Evolutionary conservation across 2,888 invertebrate species (phyloP).

Genomic region (Trissolcus japonicus): DNA sequence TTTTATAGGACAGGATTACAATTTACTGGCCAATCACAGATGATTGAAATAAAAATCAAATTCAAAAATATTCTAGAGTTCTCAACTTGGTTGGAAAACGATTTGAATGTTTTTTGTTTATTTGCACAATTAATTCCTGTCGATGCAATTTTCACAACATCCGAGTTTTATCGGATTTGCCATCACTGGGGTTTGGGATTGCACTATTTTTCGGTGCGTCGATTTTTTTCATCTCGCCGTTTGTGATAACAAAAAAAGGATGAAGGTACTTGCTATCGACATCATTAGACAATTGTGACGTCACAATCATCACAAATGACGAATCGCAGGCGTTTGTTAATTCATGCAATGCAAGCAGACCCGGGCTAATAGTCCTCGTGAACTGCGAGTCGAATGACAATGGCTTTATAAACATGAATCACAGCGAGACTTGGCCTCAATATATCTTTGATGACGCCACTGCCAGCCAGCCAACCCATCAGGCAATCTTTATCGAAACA

Average conservation of each 20-base stretch:
- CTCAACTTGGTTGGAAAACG: too few relatives aligned
- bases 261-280: background rate
- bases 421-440: constrained; percentile 43
- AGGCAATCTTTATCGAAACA: constrained; percentile 10
- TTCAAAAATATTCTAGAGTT: too few relatives aligned
- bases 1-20: too few relatives aligned
- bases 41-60: too few relatives aligned
- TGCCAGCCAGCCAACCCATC: constrained; percentile 11
- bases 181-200: too few relatives aligned
- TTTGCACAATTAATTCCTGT: background rate
- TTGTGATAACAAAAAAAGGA: too few relatives aligned
- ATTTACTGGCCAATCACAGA: too few relatives aligned
- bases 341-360: constrained; percentile 32
- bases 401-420: constrained; percentile 34
- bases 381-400: constrained; percentile 29
- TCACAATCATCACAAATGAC: constrained; percentile 9
- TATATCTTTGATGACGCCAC: constrained; percentile 23
- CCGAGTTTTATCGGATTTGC: background rate
- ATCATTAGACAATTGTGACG: constrained; percentile 13
- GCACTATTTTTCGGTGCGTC: too few relatives aligned
- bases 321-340: constrained; percentile 21
- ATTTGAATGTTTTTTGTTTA: too few relatives aligned
- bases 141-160: background rate
- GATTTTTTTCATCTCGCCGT: too few relatives aligned
- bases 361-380: constrained; percentile 27